phyloP scores from a whole-genome alignment of 1,140 invertebrate genomes.

The Druon quercuslanigerum region DNA sequence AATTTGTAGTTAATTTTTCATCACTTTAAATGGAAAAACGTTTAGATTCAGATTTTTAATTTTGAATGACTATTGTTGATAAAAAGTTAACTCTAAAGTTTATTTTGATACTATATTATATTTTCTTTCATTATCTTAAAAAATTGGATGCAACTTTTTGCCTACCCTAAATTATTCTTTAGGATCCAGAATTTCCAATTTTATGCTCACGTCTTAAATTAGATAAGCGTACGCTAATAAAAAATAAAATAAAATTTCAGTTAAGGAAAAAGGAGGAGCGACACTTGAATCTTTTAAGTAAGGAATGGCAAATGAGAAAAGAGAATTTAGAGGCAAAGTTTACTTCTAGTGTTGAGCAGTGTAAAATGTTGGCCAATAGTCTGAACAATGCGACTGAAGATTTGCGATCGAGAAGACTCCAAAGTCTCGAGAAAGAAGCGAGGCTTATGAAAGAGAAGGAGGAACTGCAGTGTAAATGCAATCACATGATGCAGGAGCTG shows the following conservation, averaged over 20 bases:
- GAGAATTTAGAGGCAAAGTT: constrained; percentile 69
- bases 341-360: constrained; percentile 65
- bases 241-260: constrained; percentile 45
- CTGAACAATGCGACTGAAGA: constrained; percentile 70
- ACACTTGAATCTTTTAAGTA: constrained; percentile 67
- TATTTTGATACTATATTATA: no score
- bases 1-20: no score
- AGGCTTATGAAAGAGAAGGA: constrained; percentile 67
- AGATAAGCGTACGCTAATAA: background rate
- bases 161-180: no score
- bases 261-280: constrained; percentile 70
- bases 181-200: no score
- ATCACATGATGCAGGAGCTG: constrained; percentile 67
- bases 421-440: constrained; percentile 69
- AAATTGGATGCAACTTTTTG: no score
- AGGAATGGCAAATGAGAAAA: constrained; percentile 70
- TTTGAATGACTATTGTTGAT: no score
- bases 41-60: no score
- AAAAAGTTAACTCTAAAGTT: no score
- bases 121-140: no score
- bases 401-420: constrained; percentile 64
- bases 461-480: constrained; percentile 68
- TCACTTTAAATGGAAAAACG: no score
- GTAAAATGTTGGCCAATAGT: constrained; percentile 67
- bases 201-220: no score